These are phyloP conservation scores for Hyperoplus lanceolatus DNA, from an alignment of 2,797 vertebrate genomes.

Conservation along the genomic window DNA sequence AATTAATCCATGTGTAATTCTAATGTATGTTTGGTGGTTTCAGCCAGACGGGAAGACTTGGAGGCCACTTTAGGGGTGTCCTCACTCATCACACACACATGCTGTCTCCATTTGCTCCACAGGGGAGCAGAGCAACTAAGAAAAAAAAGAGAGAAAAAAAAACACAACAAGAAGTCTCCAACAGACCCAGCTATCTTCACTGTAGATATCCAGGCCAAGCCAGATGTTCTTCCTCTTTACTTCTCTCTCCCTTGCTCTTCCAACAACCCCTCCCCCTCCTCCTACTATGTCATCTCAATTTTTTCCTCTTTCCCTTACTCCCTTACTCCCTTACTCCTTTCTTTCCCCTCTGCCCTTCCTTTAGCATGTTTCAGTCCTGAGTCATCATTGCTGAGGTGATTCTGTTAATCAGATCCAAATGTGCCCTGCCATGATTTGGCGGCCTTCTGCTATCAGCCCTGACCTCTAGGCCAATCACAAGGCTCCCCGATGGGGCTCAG, in stretches of 20 bases:
- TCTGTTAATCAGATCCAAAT: slow-evolving; percentile 75
- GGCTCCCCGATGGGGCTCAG: slow-evolving; percentile 19
- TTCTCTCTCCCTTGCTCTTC: slow-evolving; percentile 20
- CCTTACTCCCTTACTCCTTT: slow-evolving; percentile 9
- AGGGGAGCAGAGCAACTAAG: slow-evolving; percentile 71
- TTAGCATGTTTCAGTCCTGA: slow-evolving; percentile 57
- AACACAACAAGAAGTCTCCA: slow-evolving; percentile 81
- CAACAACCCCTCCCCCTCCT: slow-evolving; percentile 1
- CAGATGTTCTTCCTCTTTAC: slow-evolving; percentile 80
- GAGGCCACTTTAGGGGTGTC: slow-evolving; percentile 50
- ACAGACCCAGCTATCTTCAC: slow-evolving; percentile 71
- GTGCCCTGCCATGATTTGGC: slow-evolving; percentile 54
- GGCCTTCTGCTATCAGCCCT: slow-evolving; percentile 62
- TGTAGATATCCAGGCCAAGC: slow-evolving; percentile 64
- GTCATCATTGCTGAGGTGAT: slow-evolving; percentile 58
- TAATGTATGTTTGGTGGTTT: slow-evolving; percentile 34
- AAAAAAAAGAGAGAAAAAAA: slow-evolving; percentile 34
- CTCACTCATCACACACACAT: slow-evolving; percentile 71
- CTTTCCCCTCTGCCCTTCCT: slow-evolving; percentile 8
- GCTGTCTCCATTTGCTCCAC: slow-evolving; percentile 78
- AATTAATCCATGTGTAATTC: slow-evolving; percentile 33
- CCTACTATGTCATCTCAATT: slow-evolving; percentile 12
- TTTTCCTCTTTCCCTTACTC: slow-evolving; percentile 35
- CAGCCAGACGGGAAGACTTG: slow-evolving; percentile 10
- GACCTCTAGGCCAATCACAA: slow-evolving; percentile 66